Evolutionary conservation across 2,797 vertebrate genomes (phyloP), one percentile per base, ranked within the genome.

Genomic region (Sphenodon punctatus): DNA sequence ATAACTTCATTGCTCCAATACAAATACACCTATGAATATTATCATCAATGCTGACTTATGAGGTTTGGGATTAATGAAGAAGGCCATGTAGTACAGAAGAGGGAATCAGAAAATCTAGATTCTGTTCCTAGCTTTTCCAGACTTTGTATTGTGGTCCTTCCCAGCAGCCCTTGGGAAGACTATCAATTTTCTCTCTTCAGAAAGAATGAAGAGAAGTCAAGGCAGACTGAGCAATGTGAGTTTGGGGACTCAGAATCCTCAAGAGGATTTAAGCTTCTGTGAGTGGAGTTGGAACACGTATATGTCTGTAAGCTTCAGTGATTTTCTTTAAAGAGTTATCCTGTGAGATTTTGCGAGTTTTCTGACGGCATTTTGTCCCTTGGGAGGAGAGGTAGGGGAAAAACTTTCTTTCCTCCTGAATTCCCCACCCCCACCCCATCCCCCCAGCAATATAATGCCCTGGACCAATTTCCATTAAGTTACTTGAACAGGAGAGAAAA

Each of bases 11-110:
- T 75, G 11, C 9, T 82, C n/a, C 34, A 30, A 4, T 39, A 77
- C 3, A 49, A 7, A 38, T 7, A 22, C 2, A 1, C 23, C 58
- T 74, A 19, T 67, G 20, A 4, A 55, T 41, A 53, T 48, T 53
- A 45, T 42, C 4, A 5, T 8, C 66, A 9, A 22, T 9, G 75
- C 61, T 80, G 30, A 3, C 66, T 30, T 39, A 32, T n/a, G 17
- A 4, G 0, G 16, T 34, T 39, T 49, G 66, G 55, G 3, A 2
- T 68, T 63, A n/a, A 1, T 5, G 17, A 0, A 72, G 1, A 13
- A n/a, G 14, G 1, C 46, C 25, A 56, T 66, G 2, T 39, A 14
- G 48, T 10, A 55, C 5, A 61, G 16, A 25, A 45, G 19, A 64
- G 38, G 65, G 60, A 67, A 49, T 65, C 7, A 72, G 45, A 30